phyloP scores from a whole-genome alignment of 2,113 vertebrate genomes.

The Sarotherodon lohbergeri region DNA sequence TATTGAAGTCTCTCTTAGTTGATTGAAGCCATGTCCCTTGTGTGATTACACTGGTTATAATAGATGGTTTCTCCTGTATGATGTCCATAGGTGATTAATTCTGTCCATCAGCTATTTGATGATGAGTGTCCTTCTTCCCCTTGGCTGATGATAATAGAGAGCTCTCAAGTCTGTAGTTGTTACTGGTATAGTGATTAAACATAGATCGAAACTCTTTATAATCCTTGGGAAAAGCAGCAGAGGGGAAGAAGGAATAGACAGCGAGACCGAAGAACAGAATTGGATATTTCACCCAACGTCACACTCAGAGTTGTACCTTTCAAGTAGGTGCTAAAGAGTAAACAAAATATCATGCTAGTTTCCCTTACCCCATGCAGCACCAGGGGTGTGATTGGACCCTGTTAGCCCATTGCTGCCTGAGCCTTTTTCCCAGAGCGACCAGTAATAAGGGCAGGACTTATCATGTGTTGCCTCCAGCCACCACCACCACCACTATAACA shows the following conservation, averaged over 20 bases:
- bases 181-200: conserved; percentile 57
- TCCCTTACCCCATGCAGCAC: conserved; percentile 8
- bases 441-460: conserved; percentile 97
- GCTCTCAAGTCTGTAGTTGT: conserved; percentile 44
- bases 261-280: conserved; percentile 19
- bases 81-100: conserved; percentile 61
- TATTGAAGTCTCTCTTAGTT: conserved; percentile 34
- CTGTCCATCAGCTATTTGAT: conserved; percentile 51
- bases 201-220: conserved; percentile 42
- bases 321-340: conserved; percentile 48
- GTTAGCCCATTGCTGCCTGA: conserved; percentile 29
- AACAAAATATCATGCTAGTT: conserved; percentile 45
- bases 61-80: conserved; percentile 35
- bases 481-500: conserved; percentile 74
- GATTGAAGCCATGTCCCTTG: conserved; percentile 36
- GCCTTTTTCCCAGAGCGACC: conserved; percentile 84
- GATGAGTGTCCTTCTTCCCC: conserved; percentile 40
- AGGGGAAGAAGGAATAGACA: conserved; percentile 10
- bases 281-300: conserved; percentile 48
- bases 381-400: conserved; percentile 44
- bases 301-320: conserved; percentile 39
- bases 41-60: conserved; percentile 50
- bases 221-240: background rate
- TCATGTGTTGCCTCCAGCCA: conserved; percentile 91
- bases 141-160: conserved; percentile 61